Conservation (phyloP, 2,113 vertebrate genomes). For the Urocitellus parryii region DNA sequence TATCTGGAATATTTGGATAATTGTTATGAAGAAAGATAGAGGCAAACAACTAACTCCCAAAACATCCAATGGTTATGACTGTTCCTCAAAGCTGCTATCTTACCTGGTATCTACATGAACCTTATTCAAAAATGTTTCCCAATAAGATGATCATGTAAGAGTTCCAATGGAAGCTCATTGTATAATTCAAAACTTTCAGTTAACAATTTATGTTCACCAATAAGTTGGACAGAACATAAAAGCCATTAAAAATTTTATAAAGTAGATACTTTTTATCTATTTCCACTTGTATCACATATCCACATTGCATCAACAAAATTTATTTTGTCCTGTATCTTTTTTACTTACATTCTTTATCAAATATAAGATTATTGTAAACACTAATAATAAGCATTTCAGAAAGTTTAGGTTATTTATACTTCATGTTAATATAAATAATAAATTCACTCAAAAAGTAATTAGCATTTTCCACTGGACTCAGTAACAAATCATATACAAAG, state of each 20-base stretch:
- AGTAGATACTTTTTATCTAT: neutral
- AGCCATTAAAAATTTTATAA: conserved; percentile 23
- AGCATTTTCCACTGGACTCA: neutral
- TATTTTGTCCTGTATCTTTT: neutral
- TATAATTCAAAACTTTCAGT: neutral
- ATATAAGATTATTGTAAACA: neutral
- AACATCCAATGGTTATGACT: neutral
- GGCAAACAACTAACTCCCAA: neutral
- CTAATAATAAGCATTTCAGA: neutral
- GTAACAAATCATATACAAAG: neutral
- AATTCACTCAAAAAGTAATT: neutral
- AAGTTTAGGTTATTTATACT: neutral
- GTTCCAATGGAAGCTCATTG: neutral
- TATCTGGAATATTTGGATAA: neutral
- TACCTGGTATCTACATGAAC: neutral
- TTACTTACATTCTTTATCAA: conserved; percentile 7
- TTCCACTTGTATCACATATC: neutral
- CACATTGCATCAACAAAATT: neutral
- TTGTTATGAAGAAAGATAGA: neutral
- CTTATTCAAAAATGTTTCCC: conserved; percentile 26
- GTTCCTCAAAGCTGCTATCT: neutral
- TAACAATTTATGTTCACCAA: neutral
- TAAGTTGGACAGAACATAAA: neutral
- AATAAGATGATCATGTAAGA: neutral
- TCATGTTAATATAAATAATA: neutral